Conservation (phyloP, 2,888 invertebrate species). For the Polydesmus complanatus region DNA sequence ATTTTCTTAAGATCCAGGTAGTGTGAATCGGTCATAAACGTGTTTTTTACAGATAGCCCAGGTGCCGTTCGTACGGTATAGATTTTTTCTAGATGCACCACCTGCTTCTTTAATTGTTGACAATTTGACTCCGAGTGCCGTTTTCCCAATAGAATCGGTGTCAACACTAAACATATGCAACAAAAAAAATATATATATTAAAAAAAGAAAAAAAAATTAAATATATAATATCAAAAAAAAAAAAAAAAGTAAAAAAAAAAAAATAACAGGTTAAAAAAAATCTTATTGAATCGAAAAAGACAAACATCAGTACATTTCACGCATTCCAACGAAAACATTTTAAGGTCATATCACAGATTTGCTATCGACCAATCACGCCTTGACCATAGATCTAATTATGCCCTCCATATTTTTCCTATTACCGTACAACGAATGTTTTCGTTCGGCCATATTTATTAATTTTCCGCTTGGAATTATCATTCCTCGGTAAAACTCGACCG, state of each 20-base stretch:
- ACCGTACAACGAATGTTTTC: too few species aligned
- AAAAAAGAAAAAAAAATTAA: background rate
- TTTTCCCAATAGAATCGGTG: background rate
- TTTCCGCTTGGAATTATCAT: too few species aligned
- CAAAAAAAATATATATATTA: background rate
- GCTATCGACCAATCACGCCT: background rate
- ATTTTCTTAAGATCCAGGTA: too few species aligned
- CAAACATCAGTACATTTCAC: background rate
- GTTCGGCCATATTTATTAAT: too few species aligned
- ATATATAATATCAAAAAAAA: too few species aligned
- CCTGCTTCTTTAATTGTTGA: background rate
- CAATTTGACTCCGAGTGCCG: background rate
- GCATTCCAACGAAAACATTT: background rate
- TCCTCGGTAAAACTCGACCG: too few species aligned
- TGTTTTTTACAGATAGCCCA: too few species aligned
- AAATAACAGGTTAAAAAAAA: too few species aligned
- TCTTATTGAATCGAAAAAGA: background rate
- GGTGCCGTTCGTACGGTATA: too few species aligned
- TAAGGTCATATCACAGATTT: background rate
- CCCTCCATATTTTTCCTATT: background rate
- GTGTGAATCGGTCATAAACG: too few species aligned
- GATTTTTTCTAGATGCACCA: too few species aligned
- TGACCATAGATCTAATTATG: background rate
- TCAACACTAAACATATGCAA: background rate
- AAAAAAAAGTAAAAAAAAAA: background rate